Evolutionary conservation across 2,888 invertebrate genomes (phyloP).

Genomic region (Alviniconcha strummeri): DNA sequence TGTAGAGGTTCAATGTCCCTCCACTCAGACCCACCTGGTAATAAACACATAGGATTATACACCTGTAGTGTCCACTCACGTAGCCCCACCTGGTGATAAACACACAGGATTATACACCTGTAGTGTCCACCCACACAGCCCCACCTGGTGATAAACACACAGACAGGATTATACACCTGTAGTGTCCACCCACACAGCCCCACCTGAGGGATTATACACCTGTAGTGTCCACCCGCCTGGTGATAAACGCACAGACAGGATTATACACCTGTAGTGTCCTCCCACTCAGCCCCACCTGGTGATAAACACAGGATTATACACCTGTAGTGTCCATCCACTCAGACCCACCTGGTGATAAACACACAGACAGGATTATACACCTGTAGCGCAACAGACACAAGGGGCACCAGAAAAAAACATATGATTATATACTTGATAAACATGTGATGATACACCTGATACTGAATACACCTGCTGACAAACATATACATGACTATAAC

Average conservation of each 20-base stretch:
- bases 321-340: neutral
- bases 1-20: conserved; percentile 41
- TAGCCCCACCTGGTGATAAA: neutral
- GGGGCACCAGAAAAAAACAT: neutral
- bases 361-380: neutral
- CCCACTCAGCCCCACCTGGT: neutral
- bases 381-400: neutral
- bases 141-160: neutral
- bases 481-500: no score
- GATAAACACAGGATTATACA: conserved; percentile 39
- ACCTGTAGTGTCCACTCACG: no score
- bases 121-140: neutral
- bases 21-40: conserved; percentile 1
- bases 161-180: neutral
- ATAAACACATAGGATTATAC: neutral
- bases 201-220: neutral
- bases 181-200: neutral
- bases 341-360: neutral
- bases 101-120: neutral
- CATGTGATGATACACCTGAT: no score
- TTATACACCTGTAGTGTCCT: neutral
- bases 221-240: neutral
- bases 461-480: no score
- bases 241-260: no score
- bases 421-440: neutral